Percentiles rank a stretch among this genome's conserved stretches.
Conservation (phyloP, 2,113 vertebrate genomes). For the Chaenocephalus aceratus region DNA sequence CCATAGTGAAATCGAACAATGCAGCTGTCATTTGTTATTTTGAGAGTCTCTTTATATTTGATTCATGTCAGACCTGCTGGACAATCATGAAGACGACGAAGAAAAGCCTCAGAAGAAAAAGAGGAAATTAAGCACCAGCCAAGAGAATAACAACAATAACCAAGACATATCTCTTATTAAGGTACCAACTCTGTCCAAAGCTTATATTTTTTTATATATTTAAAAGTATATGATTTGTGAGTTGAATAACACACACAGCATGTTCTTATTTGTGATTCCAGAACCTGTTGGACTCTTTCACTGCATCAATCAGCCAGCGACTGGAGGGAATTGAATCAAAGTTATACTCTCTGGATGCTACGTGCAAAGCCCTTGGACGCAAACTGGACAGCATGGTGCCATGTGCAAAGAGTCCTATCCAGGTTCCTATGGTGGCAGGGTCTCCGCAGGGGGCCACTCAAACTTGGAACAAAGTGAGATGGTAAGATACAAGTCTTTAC, state of each 20-base stretch:
- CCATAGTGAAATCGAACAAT: neutral
- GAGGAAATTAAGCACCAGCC: conserved; percentile 90
- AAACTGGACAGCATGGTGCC: conserved; percentile 93
- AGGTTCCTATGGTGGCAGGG: conserved; percentile 98
- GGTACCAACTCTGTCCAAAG: conserved; percentile 75
- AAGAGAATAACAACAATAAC: conserved; percentile 91
- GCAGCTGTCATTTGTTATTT: conserved; percentile 4
- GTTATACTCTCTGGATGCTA: conserved; percentile 92
- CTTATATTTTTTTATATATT: neutral
- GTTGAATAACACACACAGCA: neutral
- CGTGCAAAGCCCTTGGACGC: conserved; percentile 93
- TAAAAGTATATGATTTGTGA: neutral
- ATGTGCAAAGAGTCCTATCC: conserved; percentile 94
- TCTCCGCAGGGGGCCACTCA: conserved; percentile 97
- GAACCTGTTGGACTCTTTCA: conserved; percentile 94
- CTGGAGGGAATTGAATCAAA: conserved; percentile 96
- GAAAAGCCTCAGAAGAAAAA: conserved; percentile 91
- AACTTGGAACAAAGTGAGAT: conserved; percentile 98
- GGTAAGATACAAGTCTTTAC: conserved; percentile 83
- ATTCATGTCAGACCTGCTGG: conserved; percentile 87
- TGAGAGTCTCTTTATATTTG: conserved; percentile 26
- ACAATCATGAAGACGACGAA: conserved; percentile 91
- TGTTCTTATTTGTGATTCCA: conserved; percentile 61
- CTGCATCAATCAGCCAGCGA: conserved; percentile 93
- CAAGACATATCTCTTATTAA: conserved; percentile 94